phyloP scores from a whole-genome alignment of 2,888 invertebrate species.

The Meloe dianella region DNA sequence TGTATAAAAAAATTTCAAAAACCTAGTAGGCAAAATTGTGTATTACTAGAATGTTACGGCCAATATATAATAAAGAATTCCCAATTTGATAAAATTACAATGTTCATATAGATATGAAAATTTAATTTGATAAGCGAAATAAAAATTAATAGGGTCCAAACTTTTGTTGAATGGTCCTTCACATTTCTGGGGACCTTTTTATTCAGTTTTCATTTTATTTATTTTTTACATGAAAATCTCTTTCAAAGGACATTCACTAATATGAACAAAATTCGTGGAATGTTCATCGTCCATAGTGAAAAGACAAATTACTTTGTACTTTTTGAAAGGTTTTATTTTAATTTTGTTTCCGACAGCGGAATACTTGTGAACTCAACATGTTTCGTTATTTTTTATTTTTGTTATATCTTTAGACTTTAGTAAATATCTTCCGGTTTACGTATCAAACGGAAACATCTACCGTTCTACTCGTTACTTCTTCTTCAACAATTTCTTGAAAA shows the following conservation, averaged over 20 bases:
- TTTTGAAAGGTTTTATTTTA: slow-evolving; percentile 7
- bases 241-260: background rate
- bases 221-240: background rate
- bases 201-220: background rate
- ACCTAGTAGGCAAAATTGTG: too few species aligned
- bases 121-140: background rate
- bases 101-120: background rate
- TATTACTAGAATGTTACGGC: too few species aligned
- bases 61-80: background rate
- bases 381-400: background rate
- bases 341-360: background rate
- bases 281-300: background rate
- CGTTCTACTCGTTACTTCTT: background rate
- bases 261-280: background rate
- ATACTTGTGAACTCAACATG: background rate
- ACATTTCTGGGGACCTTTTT: background rate
- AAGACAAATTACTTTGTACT: slow-evolving; percentile 10
- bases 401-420: background rate
- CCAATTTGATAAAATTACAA: slow-evolving; percentile 4
- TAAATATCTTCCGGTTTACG: slow-evolving; percentile 5
- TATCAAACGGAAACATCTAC: slow-evolving; percentile 8
- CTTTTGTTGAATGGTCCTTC: background rate
- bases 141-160: too few species aligned
- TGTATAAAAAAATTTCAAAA: too few species aligned
- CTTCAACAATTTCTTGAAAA: background rate